These are phyloP conservation scores for Rhagonycha fulva DNA, from an alignment of 2,888 invertebrate species.

Conservation along the genomic window DNA sequence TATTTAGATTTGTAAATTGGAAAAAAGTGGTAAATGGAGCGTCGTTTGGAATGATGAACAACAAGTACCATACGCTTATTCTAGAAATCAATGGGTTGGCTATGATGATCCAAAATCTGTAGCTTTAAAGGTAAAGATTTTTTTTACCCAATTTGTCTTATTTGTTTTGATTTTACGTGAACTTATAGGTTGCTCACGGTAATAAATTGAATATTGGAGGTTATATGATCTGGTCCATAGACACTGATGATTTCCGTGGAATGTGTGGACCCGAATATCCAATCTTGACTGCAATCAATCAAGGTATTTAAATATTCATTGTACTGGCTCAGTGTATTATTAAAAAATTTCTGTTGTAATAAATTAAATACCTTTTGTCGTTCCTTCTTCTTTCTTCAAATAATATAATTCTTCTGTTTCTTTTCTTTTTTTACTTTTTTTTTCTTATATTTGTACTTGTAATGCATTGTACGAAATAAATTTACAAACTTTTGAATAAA, in stretches of 20 bases:
- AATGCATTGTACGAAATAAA: background rate
- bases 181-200: conserved; percentile 43
- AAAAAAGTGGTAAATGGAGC: conserved; percentile 38
- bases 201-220: conserved; percentile 60
- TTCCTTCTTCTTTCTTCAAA: too few species aligned
- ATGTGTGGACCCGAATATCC: conserved; percentile 66
- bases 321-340: background rate
- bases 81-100: conserved; percentile 51
- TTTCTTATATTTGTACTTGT: background rate
- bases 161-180: conserved; percentile 55
- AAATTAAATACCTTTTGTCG: background rate
- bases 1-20: conserved; percentile 44
- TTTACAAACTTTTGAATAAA: background rate
- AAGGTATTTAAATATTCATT: background rate
- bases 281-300: conserved; percentile 64
- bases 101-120: conserved; percentile 53
- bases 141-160: too few species aligned
- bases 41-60: conserved; percentile 49
- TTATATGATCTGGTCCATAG: conserved; percentile 80
- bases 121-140: conserved; percentile 44
- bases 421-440: too few species aligned
- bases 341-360: background rate
- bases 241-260: conserved; percentile 76
- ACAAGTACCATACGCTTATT: conserved; percentile 54
- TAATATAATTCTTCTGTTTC: too few species aligned